Percentiles rank a stretch among this genome's conserved stretches.
phyloP scores from a whole-genome alignment of 2,797 vertebrate genomes.

The Decapterus maruadsi region DNA sequence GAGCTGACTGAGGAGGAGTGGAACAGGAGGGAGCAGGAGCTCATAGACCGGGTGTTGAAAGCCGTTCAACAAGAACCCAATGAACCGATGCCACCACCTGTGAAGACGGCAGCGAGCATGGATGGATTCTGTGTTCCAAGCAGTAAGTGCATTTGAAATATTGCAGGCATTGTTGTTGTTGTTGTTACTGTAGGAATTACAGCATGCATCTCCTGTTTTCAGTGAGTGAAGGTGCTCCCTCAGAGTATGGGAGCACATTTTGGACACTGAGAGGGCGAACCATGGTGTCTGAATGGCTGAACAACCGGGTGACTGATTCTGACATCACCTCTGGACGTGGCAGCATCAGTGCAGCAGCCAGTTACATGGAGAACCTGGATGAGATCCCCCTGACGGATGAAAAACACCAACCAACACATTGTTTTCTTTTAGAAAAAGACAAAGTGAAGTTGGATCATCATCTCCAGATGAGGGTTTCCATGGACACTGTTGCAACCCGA shows the following conservation, averaged over 20 bases:
- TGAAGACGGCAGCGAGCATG: conserved; percentile 25
- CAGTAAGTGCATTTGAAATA: conserved; percentile 47
- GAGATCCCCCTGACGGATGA: not conserved
- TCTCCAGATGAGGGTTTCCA: not conserved
- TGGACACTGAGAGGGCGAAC: not conserved
- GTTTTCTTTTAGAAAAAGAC: not conserved
- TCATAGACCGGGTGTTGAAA: conserved; percentile 51
- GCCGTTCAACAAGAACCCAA: conserved; percentile 38
- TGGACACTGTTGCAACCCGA: not conserved
- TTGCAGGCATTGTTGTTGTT: not conserved
- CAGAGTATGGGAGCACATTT: conserved; percentile 1
- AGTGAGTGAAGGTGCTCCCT: conserved; percentile 55
- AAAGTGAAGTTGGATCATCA: not conserved
- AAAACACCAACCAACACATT: not conserved
- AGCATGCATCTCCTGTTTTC: conserved; percentile 19
- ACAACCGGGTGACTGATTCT: not conserved
- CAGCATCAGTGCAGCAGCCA: conserved; percentile 14
- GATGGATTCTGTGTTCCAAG: not conserved
- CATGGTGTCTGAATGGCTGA: conserved; percentile 53
- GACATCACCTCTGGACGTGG: conserved; percentile 30
- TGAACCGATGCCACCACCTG: fast-evolving
- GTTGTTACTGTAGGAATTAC: not conserved
- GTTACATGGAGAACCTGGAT: conserved; percentile 12
- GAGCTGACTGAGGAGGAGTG: conserved; percentile 53
- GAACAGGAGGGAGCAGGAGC: conserved; percentile 57